Evolutionary conservation across 2,113 vertebrate genomes (phyloP), one percentile per base, ranked within the genome.

Genomic region (Sphyrna mokarran): DNA sequence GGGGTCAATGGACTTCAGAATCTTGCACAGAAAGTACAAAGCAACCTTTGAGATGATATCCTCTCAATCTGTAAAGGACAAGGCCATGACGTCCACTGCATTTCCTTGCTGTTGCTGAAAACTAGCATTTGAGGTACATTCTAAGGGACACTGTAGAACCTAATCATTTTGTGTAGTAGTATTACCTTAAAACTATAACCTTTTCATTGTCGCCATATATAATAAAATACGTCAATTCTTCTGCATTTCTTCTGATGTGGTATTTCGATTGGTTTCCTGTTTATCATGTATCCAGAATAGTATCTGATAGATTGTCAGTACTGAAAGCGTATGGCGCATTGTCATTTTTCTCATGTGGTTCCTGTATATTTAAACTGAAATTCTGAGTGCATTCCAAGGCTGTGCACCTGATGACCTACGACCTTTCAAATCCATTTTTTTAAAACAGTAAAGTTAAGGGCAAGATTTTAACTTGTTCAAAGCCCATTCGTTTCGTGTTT

Each of bases 221-320:
- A 40, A 69, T 48, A 68, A 95, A 95, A 95, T 40, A 95, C 43
- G 69, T 95, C 94, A 95, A 13, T 72, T 26, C 37, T 66, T 93
- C 61, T 69, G n/a, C 18, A 33, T 69, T 66, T 93, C 66, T 14
- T 95, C 69, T 94, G 66, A 94, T 70, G 91, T 76, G 94, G 94
- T 95, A 1, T 94, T 22, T 94, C 66, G 43, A 37, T 68, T 33
- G 68, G 94, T 95, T 95, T 95, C 68, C 69, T 72, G 94, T 95
- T 95, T 76, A 70, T 72, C 40, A 72, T 14, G 69, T 69, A 95
- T 95, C 63, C 54, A 33, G 94, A 11, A 72, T 54, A 33, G 23
- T 95, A 33, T 48, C 68, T 95, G 63, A 72, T 63, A 95, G 93
- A 48, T 70, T 8, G 23, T 54, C 48, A 72, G 68, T 43, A 29